Base-by-base conservation (phyloP, 2,113 vertebrate species). In the Miniopterus natalensis region DNA sequence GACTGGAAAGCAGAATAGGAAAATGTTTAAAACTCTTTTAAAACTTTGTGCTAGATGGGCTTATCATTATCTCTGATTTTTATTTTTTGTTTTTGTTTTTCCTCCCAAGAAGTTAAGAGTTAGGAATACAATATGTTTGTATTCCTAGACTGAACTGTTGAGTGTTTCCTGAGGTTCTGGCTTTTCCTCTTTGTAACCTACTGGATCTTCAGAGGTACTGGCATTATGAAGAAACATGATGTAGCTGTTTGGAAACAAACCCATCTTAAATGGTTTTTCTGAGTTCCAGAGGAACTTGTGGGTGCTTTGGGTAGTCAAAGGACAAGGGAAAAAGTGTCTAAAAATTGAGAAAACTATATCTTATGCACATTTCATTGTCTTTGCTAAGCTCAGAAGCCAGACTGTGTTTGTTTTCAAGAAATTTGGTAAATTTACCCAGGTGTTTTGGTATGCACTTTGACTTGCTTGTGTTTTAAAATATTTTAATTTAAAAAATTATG, bases 221-320 rank as follows among this genome's bases (percentile, higher is more conserved):
- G 7, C 66, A 63, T 66, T 93, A 93, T 59, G 45, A 88, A 84
- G 87, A 92, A 79, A 20, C 10, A 13, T 31, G 74, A 71, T 57
- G 14, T 27, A 40, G 17, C 70, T 95, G n/a, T 92, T 96, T 79
- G 73, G 65, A 85, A 94, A 92, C 94, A 77, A 90, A 65, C 55
- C 53, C 57, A 10, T 59, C 53, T 92, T 83, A 51, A 77, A 11
- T 0, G 2, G 20, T 53, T 81, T 80, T 86, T 80, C 27, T 86
- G 36, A 40, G 61, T 81, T 71, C 25, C 68, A 88, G 80, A 88
- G 91, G 86, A 61, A 14, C 61, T 63, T 45, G 9, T 2, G 66
- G 84, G 27, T 45, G 25, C 27, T 66, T 29, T 10, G 20, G 8
- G 10, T 66, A 23, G 61, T 73, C 3, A 23, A 9, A 40, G 51